Percentiles rank a stretch among this genome's conserved stretches.
These are phyloP conservation scores for Chiridota heheva DNA, from an alignment of 35 echinoderm and acorn worm species.

Conservation along the genomic window DNA sequence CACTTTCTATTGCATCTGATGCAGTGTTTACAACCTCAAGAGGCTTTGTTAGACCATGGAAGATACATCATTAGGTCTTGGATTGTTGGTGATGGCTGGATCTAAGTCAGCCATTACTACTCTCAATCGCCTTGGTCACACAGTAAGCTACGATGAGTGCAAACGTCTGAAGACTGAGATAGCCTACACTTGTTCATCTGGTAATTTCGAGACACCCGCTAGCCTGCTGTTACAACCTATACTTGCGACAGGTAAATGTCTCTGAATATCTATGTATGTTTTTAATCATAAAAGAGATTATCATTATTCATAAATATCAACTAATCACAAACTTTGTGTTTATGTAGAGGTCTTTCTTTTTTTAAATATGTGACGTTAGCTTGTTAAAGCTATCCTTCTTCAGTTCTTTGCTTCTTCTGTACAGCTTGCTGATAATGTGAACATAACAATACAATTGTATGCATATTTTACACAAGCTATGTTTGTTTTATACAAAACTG, in stretches of 20 bases:
- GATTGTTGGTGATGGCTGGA: constrained; percentile 39
- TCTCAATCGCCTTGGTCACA: constrained; percentile 50
- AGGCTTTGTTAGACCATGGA: constrained; percentile 58
- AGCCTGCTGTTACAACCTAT: constrained; percentile 39
- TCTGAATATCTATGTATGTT: not conserved
- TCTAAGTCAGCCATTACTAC: constrained; percentile 53
- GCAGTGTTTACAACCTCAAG: constrained; percentile 36
- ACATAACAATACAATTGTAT: too few relatives aligned
- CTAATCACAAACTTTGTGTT: too few relatives aligned
- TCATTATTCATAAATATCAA: too few relatives aligned
- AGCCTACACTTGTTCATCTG: constrained; percentile 55
- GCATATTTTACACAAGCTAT: too few relatives aligned
- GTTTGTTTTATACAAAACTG: too few relatives aligned
- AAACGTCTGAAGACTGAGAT: constrained; percentile 66
- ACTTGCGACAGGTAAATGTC: constrained; percentile 61
- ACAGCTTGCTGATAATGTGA: too few relatives aligned
- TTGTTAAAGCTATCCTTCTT: too few relatives aligned
- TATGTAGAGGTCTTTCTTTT: too few relatives aligned
- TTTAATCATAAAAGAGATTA: too few relatives aligned
- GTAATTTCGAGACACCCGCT: constrained; percentile 54
- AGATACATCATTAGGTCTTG: constrained; percentile 59
- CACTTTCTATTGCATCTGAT: constrained; percentile 42
- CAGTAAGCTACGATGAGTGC: constrained; percentile 60
- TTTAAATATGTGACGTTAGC: too few relatives aligned
- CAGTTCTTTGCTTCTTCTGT: too few relatives aligned